Percentiles rank a stretch among this genome's conserved stretches.
These are phyloP conservation scores for Lithobates sylvaticus DNA, from an alignment of 2,797 vertebrate genomes.

Conservation along the genomic window DNA sequence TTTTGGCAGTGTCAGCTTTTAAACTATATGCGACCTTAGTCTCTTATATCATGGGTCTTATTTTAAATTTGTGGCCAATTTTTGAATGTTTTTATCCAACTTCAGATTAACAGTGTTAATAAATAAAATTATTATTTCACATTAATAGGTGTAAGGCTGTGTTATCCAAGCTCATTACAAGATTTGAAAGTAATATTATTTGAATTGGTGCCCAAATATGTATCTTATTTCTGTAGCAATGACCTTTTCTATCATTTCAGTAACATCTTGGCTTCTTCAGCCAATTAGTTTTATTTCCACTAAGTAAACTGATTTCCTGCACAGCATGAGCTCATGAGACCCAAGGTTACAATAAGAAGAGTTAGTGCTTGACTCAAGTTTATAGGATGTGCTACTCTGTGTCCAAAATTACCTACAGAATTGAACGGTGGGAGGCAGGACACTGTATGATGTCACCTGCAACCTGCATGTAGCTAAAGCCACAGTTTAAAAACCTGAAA, in stretches of 20 bases:
- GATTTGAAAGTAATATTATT: constrained; percentile 51
- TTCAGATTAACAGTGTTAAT: constrained; percentile 26
- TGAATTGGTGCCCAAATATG: constrained; percentile 47
- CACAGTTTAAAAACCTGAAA: constrained; percentile 3
- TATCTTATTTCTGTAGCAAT: constrained; percentile 49
- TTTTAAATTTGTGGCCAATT: constrained; percentile 9
- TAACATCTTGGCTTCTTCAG: constrained; percentile 45
- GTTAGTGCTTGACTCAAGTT: constrained; percentile 10
- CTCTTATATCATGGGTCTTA: constrained; percentile 25
- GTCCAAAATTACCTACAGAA: constrained; percentile 11
- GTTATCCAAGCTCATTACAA: constrained; percentile 32
- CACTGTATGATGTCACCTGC: constrained; percentile 1
- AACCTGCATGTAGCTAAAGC: neutral
- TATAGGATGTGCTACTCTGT: constrained; percentile 18
- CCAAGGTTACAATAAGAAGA: constrained; percentile 5
- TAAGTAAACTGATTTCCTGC: constrained; percentile 52
- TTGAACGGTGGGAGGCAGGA: constrained; percentile 11
- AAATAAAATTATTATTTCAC: constrained; percentile 32
- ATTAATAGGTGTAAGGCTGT: constrained; percentile 34
- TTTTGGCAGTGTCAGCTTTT: neutral
- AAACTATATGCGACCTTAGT: constrained; percentile 11
- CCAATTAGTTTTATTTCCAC: constrained; percentile 49
- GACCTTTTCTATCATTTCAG: constrained; percentile 56
- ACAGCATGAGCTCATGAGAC: constrained; percentile 32
- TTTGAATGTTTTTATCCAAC: too few species aligned